A percentile compares a stretch with the other conserved stretches of the same genome.
These are phyloP conservation scores for Drepanosiphum platanoidis DNA, from an alignment of 2,888 invertebrate genomes.

Conservation along the genomic window DNA sequence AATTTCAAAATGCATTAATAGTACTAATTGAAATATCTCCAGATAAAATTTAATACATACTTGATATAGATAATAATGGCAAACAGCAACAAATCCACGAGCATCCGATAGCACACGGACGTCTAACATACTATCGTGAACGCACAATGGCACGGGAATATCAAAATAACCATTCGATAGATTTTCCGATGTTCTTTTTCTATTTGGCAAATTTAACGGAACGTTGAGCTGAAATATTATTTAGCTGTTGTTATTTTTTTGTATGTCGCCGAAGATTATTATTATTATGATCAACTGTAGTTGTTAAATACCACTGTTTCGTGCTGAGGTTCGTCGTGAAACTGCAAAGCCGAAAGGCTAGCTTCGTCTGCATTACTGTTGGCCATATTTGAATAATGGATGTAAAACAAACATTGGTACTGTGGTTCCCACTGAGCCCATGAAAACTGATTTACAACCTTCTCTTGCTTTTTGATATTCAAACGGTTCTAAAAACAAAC, in stretches of 20 bases:
- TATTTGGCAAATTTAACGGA: constrained; percentile 81
- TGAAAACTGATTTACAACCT: constrained; percentile 76
- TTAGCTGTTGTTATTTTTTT: neutral
- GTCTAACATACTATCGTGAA: constrained; percentile 85
- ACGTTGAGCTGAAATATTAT: constrained; percentile 77
- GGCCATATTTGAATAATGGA: constrained; percentile 79
- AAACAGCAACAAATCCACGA: constrained; percentile 73
- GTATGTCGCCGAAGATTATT: neutral
- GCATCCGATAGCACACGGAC: constrained; percentile 81
- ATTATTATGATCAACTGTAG: neutral
- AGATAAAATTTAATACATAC: constrained; percentile 62
- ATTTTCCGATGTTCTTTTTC: constrained; percentile 70
- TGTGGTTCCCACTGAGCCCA: constrained; percentile 90
- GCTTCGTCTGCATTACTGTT: constrained; percentile 74
- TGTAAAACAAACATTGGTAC: constrained; percentile 84
- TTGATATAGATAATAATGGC: constrained; percentile 84
- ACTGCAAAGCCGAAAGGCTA: constrained; percentile 84
- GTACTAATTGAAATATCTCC: constrained; percentile 17
- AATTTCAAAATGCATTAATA: constrained; percentile 4
- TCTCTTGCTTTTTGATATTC: constrained; percentile 67
- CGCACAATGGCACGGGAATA: constrained; percentile 80
- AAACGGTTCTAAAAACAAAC: constrained; percentile 51
- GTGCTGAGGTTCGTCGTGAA: constrained; percentile 85
- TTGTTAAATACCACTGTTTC: constrained; percentile 80
- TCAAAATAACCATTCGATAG: constrained; percentile 80